Evolutionary conservation across 2,797 vertebrate species (phyloP).

Genomic region (Sebastes dallii): DNA sequence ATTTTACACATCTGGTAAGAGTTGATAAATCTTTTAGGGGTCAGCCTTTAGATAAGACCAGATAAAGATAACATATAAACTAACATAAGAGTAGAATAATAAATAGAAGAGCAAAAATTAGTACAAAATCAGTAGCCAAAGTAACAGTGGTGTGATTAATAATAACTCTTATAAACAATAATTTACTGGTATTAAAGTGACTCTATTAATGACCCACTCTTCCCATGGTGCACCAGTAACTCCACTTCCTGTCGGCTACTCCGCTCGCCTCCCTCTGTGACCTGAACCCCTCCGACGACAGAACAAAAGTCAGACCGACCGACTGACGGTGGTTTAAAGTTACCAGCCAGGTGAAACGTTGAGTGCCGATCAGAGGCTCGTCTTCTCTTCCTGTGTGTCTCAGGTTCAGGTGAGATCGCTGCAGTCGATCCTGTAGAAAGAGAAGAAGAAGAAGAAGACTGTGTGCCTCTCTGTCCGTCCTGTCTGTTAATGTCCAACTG

Average conservation of each 20-base stretch:
- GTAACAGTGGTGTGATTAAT: neutral
- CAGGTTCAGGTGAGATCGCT: constrained; percentile 26
- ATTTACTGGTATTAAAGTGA: neutral
- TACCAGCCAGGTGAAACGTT: constrained; percentile 1
- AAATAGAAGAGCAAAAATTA: neutral
- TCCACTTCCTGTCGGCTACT: constrained; percentile 4
- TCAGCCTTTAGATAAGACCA: neutral
- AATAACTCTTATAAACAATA: neutral
- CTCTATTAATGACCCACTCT: neutral
- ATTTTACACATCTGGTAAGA: no score
- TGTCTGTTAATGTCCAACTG: constrained; percentile 26
- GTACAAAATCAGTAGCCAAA: neutral
- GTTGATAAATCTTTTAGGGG: no score
- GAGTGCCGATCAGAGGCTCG: neutral
- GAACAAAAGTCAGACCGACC: neutral
- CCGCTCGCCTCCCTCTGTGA: neutral
- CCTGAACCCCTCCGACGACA: neutral
- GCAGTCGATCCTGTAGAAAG: neutral
- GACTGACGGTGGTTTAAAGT: neutral
- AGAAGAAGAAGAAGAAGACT: neutral
- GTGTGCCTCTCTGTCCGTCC: constrained; percentile 4
- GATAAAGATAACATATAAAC: neutral
- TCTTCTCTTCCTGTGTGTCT: neutral
- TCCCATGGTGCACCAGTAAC: constrained; percentile 13
- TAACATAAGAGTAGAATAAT: neutral